Base-by-base conservation (phyloP, 2,113 vertebrate genomes). In the Zapus hudsonius region DNA sequence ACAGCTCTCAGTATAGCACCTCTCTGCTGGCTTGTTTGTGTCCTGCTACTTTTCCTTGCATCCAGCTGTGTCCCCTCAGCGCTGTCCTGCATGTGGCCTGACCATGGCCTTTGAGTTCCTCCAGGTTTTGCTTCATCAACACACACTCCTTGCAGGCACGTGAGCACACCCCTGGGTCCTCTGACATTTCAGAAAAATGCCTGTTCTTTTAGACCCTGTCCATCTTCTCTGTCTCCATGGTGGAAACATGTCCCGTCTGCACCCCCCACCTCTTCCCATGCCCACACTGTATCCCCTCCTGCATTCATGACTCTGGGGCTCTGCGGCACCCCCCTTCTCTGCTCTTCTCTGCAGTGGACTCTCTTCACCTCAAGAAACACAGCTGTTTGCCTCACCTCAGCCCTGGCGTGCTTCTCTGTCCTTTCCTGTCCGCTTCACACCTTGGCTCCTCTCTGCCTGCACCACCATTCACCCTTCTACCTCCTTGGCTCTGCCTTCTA, bases 241-340 rank as follows among this genome's bases (percentile, higher is more conserved):
- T 7, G 5, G 90, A 23, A 0, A 4, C 9, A 17, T 0, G 52
- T 52, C 33, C 1, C 3, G 2, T 38, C 38, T 33, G 44, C 17
- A 22, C 23, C 59, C 17, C 52, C 87, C 13, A 0, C 6, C 4
- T 25, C 31, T 31, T 4, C 13, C 22, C 0, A 2, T 2, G 7
- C 13, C 72, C 22, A 1, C 11, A 33, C 22, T 57, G n/a, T 36
- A 2, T 27, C 17, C 15, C 29, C 8, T 66, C 0, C 0, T 29
- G 15, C 5, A 0, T 10, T 36, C 38, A 1, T 3, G 16, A 0
- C 8, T 2, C 38, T 9, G 22, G 0, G 0, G 4, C 29, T 25
- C 40, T 16, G 16, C 5, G 2, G 23, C 57, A 40, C 40, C 33
- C 23, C 29, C 72, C 2, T 5, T 57, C 70, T 47, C 33, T 20